Evolutionary conservation across 2,113 vertebrate species (phyloP).

Genomic region (Corydoras sp.): DNA sequence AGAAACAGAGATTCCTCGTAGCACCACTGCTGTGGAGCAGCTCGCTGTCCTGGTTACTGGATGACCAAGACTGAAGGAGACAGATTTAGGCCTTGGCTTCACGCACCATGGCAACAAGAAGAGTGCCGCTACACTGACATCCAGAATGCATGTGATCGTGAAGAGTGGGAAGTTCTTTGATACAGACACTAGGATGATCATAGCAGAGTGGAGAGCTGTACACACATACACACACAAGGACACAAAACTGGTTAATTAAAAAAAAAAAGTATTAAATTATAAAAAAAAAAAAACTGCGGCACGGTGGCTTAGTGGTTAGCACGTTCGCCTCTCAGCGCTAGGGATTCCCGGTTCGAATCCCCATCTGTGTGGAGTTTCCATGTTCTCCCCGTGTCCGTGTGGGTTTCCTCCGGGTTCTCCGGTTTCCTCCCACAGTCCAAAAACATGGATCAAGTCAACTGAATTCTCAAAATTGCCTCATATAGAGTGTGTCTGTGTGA

Average conservation of each 20-base stretch:
- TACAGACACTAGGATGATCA: conserved; percentile 51
- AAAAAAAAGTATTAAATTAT: background rate
- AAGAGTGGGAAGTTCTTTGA: conserved; percentile 61
- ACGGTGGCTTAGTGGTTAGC: no score
- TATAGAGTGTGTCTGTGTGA: no score
- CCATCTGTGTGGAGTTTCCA: no score
- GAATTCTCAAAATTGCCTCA: no score
- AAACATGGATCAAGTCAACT: no score
- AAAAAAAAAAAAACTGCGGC: no score
- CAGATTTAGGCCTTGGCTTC: conserved; percentile 29
- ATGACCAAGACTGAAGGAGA: conserved; percentile 17
- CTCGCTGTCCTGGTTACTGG: conserved; percentile 13
- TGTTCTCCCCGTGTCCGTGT: no score
- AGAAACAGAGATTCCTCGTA: background rate
- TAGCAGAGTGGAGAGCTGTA: conserved; percentile 65
- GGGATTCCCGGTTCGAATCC: no score
- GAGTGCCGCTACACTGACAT: conserved; percentile 62
- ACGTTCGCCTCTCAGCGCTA: no score
- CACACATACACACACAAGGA: conserved; percentile 14
- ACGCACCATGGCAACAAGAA: conserved; percentile 73
- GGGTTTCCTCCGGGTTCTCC: no score
- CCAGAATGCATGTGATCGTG: conserved; percentile 53
- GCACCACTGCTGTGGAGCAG: background rate
- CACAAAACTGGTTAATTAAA: background rate
- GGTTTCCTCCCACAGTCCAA: no score